Evolutionary conservation across 1,140 invertebrate species (phyloP).

Genomic region (Platorchestia sp.): DNA sequence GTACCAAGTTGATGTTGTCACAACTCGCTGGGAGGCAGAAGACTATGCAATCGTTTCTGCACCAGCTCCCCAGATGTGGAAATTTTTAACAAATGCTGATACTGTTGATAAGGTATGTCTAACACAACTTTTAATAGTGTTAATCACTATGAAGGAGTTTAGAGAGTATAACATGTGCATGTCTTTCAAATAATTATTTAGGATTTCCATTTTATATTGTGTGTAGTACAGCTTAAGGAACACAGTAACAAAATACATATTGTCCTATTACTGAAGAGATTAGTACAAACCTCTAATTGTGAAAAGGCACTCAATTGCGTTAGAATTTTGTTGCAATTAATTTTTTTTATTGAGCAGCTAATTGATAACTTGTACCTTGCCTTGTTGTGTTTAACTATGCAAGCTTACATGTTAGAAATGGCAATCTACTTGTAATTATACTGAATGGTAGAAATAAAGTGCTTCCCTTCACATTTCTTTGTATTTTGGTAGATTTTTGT

Average conservation of each 20-base stretch:
- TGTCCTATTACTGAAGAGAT: too few species aligned
- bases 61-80: constrained; percentile 56
- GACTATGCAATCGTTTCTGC: constrained; percentile 58
- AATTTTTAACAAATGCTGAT: constrained; percentile 62
- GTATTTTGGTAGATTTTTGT: not conserved
- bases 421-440: not conserved
- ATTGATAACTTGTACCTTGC: not conserved
- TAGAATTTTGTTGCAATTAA: not conserved
- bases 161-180: not conserved
- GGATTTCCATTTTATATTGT: not conserved
- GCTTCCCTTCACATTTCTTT: not conserved
- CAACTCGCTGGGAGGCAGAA: constrained; percentile 61
- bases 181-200: not conserved
- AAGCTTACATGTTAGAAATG: too few species aligned
- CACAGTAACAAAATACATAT: not conserved
- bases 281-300: too few species aligned
- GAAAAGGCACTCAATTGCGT: not conserved
- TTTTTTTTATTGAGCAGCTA: not conserved
- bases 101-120: constrained; percentile 61
- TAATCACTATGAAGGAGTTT: not conserved
- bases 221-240: not conserved
- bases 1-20: constrained; percentile 62
- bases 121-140: not conserved
- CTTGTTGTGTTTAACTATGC: too few species aligned
- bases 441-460: not conserved